phyloP scores from a whole-genome alignment of 2,888 invertebrate genomes.

The Ptychoptera contaminata region DNA sequence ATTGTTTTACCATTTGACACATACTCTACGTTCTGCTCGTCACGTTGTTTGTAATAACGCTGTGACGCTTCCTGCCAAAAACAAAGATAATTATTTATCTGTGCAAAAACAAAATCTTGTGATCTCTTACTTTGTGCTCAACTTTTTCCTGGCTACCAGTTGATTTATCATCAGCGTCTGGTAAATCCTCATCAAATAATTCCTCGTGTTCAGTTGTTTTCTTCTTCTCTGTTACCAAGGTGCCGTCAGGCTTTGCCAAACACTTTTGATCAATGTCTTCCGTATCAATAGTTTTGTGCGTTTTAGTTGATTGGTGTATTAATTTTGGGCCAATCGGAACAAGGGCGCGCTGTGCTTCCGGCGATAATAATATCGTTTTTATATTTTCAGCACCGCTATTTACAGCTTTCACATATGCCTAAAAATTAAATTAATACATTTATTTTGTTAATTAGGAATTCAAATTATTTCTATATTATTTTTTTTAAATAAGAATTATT shows the following conservation, averaged over 20 bases:
- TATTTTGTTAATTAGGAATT: constrained; percentile 2
- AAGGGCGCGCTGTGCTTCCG: constrained; percentile 43
- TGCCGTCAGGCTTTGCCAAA: constrained; percentile 64
- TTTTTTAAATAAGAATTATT: no score
- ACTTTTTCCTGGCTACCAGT: constrained; percentile 23
- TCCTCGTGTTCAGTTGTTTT: constrained; percentile 74
- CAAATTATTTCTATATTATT: no score
- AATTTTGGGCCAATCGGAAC: constrained; percentile 53
- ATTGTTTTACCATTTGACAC: constrained; percentile 66
- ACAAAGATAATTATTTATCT: neutral
- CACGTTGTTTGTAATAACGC: constrained; percentile 52
- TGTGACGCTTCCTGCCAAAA: constrained; percentile 37
- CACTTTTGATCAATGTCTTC: constrained; percentile 68
- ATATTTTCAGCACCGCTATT: constrained; percentile 48
- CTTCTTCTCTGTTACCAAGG: constrained; percentile 70
- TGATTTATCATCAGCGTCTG: constrained; percentile 38
- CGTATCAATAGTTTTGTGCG: constrained; percentile 69
- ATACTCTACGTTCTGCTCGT: constrained; percentile 71
- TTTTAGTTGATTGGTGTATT: constrained; percentile 58
- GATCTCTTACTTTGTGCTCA: constrained; percentile 23
- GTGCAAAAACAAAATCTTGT: neutral
- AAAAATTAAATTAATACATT: no score
- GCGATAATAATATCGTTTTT: constrained; percentile 48
- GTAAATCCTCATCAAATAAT: constrained; percentile 62
- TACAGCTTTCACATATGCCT: constrained; percentile 64